Evolutionary conservation across 2,797 vertebrate species (phyloP), one percentile per base, ranked within the genome.

Genomic region (Gephyroberyx darwinii): DNA sequence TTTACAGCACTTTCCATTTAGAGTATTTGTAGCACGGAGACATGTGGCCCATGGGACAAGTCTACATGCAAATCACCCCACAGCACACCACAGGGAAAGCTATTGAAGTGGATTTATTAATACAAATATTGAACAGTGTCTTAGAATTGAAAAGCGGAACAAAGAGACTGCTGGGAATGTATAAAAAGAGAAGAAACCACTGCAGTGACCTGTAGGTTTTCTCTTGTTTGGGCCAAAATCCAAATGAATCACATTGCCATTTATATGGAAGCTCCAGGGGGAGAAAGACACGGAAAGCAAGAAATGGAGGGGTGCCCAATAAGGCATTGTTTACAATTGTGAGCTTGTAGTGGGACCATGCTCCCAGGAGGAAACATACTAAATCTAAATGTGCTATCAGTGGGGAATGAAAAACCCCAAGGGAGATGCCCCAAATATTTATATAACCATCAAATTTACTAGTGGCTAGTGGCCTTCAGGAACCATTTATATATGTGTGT

Each of bases 331-430:
- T 51, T 71, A 62, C 52, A 63, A 33, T 31, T 77, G 45, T 66
- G 62, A 63, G 33, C 50, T 71, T 65, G 51, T 73, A 50, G 43
- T 53, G 64, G 33, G 35, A 1, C 77, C 68, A 72, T 68, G 31
- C 43, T 79, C 75, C 70, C 83, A 55, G 78, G 65, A 71, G 70
- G 75, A 82, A 61, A 22, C 53, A 75, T 57, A 78, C 45, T 78
- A 73, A 75, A 82, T 82, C 51, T 80, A 73, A 88, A 86, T 84
- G 81, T 67, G 55, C 53, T 63, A 58, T 80, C 19, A 66, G 64
- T 14, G 50, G 57, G 47, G 37, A 84, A 84, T 72, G 59, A 76
- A 59, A 63, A 58, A 78, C 60, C 66, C 77, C 73, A 55, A 43
- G 48, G 57, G 78, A 87, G 57, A 56, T 55, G 60, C 52, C 35